These are phyloP conservation scores for Psittacus erithacus DNA, from an alignment of 2,113 vertebrate species.

Conservation along the genomic window DNA sequence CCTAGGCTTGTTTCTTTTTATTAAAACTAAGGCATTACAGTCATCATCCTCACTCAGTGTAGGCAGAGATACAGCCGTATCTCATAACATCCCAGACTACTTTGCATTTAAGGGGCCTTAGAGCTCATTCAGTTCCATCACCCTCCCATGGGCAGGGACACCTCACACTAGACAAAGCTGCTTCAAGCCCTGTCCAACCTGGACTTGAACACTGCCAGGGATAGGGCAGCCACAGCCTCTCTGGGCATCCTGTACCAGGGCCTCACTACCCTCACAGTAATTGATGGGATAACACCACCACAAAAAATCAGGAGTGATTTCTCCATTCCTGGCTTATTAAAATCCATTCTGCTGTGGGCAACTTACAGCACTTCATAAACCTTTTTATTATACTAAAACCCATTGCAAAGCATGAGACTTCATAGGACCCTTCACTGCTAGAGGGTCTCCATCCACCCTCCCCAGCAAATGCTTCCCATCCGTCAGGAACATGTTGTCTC, in stretches of 20 bases:
- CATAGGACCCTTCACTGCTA: not conserved
- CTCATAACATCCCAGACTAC: not conserved
- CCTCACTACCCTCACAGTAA: not conserved
- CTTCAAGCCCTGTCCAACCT: not conserved
- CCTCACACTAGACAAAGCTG: not conserved
- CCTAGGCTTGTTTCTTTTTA: not conserved
- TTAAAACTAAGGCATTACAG: not conserved
- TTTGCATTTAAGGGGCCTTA: not conserved
- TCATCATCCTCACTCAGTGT: fast-evolving
- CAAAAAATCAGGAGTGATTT: not conserved
- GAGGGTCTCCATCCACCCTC: not conserved
- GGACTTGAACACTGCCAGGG: not conserved
- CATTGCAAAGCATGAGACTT: not conserved
- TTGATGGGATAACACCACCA: not conserved
- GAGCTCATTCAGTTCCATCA: not conserved
- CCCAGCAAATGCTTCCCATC: not conserved
- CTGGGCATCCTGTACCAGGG: not conserved
- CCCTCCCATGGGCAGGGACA: not conserved
- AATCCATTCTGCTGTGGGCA: not conserved
- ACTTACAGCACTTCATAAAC: fast-evolving
- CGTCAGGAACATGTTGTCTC: fast-evolving
- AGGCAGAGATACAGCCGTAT: fast-evolving
- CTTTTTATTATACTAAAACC: not conserved
- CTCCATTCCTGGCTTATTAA: not conserved
- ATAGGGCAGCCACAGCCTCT: not conserved